These are phyloP conservation scores for Anolis carolinensis DNA, from an alignment of 2,113 vertebrate species.

Conservation along the genomic window DNA sequence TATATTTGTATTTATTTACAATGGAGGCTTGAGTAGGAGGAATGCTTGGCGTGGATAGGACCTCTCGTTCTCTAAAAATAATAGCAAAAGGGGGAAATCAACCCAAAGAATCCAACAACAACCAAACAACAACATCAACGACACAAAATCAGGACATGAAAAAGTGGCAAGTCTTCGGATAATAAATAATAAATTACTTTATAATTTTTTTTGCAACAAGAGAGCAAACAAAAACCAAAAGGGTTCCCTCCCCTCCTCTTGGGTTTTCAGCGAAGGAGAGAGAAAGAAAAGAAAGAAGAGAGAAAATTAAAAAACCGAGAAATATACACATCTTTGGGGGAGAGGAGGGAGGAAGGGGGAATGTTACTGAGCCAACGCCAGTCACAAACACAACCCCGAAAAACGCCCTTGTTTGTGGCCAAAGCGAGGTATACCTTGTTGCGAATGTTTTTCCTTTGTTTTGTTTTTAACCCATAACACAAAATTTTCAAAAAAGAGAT, in stretches of 20 bases:
- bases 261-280: slow-evolving; percentile 71
- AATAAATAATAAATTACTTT: slow-evolving; percentile 99
- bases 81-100: slow-evolving; percentile 85
- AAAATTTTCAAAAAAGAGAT: slow-evolving; percentile 54
- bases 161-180: slow-evolving; percentile 96
- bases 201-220: slow-evolving; percentile 92
- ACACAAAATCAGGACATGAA: slow-evolving; percentile 20
- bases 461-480: too few species aligned
- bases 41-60: neutral
- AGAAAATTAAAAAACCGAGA: slow-evolving; percentile 68
- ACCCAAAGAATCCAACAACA: slow-evolving; percentile 60
- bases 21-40: neutral
- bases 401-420: slow-evolving; percentile 78
- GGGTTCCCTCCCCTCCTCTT: slow-evolving; percentile 55
- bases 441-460: slow-evolving; percentile 84
- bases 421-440: slow-evolving; percentile 99
- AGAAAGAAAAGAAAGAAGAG: slow-evolving; percentile 10
- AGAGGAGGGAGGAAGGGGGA: slow-evolving; percentile 62
- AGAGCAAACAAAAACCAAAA: slow-evolving; percentile 86
- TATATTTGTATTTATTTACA: neutral
- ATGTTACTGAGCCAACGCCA: slow-evolving; percentile 86
- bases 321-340: slow-evolving; percentile 97
- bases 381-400: slow-evolving; percentile 94
- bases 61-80: slow-evolving; percentile 25
- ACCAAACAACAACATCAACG: slow-evolving; percentile 74